Evolutionary conservation across 2,888 invertebrate species (phyloP), one percentile per base, ranked within the genome.

Genomic region (Drosophila anomalata): DNA sequence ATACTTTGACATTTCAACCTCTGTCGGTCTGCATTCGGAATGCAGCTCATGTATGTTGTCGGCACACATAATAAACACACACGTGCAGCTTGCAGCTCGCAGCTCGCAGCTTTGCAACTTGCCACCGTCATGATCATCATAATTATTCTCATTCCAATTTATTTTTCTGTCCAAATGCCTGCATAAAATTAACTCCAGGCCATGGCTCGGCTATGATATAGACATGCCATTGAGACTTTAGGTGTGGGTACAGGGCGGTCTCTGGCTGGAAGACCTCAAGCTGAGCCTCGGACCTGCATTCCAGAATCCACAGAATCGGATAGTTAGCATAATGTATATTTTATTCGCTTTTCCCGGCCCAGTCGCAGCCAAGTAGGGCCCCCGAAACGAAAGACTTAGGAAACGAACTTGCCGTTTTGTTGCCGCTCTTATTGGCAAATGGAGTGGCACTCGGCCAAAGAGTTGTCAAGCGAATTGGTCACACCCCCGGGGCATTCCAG

Each of bases 171-270:
- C 58, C 41, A 50, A 73, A 76, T 79, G 58, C 77, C 77, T 77
- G 76, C 79, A 78, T 75, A 67, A 68, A 79, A 83, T 83, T 80
- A 84, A 65, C 62, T 59, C 51, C 65, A 57, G 52, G 48, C 26
- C 52, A 26, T 57, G 60, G 39, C 39, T 39, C 20, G 41, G 55
- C 81, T 29, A 7, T 9, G 29, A 29, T 6, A 36, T 12, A 33
- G 36, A 36, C 36, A 36, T 36, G 36, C 36, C 36, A 36, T 36
- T n/a, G 54, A 54, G 61, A 42, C 11, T 22, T 22, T 22, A 22
- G 31, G 31, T 17, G 51, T 33, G 51, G 33, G 51, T 36, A 36
- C 36, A 36, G 33, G 29, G 9, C 9, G 29, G 29, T 9, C 26
- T 29, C 26, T 29, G 29, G 42, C 17, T 31, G 8, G 29, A 20